Evolutionary conservation across 2,888 invertebrate genomes (phyloP).

Genomic region (Cephus nigrinus): DNA sequence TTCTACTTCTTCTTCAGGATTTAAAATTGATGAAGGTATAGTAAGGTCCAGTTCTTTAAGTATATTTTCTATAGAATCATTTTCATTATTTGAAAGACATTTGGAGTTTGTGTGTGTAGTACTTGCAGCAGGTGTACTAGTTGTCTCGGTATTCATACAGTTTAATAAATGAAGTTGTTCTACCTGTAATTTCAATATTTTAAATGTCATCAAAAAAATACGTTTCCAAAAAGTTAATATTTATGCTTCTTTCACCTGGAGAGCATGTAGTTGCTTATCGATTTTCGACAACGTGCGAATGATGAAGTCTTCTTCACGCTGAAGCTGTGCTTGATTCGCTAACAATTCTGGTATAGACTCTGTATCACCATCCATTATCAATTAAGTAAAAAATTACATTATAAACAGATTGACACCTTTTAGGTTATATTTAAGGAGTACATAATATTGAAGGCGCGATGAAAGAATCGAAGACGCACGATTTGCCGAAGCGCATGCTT

Average conservation of each 20-base stretch:
- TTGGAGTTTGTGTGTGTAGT: background rate
- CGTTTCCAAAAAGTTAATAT: slow-evolving; percentile 9
- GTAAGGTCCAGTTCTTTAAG: slow-evolving; percentile 35
- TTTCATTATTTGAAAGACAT: background rate
- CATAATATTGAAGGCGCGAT: background rate
- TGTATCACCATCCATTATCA: background rate
- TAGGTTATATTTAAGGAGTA: background rate
- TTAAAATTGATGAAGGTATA: slow-evolving; percentile 32
- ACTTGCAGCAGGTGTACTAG: slow-evolving; percentile 7
- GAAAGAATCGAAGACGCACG: background rate
- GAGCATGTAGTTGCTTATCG: slow-evolving; percentile 52
- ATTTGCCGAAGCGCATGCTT: background rate
- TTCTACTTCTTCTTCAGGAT: slow-evolving; percentile 35
- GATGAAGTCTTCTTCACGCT: slow-evolving; percentile 49
- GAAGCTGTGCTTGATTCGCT: slow-evolving; percentile 43
- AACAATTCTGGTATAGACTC: slow-evolving; percentile 34
- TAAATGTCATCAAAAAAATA: background rate
- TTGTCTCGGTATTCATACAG: slow-evolving; percentile 25
- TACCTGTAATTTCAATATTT: slow-evolving; percentile 38
- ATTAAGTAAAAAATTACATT: background rate
- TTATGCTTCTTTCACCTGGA: slow-evolving; percentile 43
- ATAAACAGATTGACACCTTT: background rate
- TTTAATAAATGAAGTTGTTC: slow-evolving; percentile 55
- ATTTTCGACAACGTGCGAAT: slow-evolving; percentile 43
- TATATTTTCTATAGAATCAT: slow-evolving; percentile 18